Evolutionary conservation across 2,888 invertebrate genomes (phyloP).

Genomic region (Acrocyrtus sp.): DNA sequence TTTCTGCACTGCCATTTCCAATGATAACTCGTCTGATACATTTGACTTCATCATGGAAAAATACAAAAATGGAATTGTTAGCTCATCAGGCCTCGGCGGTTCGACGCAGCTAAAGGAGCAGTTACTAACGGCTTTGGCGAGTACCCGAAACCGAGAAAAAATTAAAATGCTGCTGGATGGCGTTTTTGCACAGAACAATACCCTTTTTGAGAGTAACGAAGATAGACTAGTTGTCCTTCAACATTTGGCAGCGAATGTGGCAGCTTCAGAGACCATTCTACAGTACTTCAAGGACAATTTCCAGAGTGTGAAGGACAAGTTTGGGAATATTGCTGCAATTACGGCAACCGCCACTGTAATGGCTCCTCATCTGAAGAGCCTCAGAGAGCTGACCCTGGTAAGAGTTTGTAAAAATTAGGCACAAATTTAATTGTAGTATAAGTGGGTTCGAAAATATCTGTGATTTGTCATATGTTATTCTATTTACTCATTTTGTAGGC

Average conservation of each 20-base stretch:
- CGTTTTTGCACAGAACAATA: background rate
- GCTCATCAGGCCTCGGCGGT: background rate
- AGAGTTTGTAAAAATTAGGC: background rate
- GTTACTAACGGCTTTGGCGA: constrained; percentile 13
- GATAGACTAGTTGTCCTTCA: constrained; percentile 17
- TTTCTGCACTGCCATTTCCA: too few species aligned
- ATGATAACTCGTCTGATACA: too few species aligned
- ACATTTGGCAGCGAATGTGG: constrained; percentile 13
- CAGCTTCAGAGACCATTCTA: constrained; percentile 16
- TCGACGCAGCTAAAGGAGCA: constrained; percentile 1
- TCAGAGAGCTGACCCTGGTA: constrained; percentile 28
- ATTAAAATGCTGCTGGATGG: constrained; percentile 20
- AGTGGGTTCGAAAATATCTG: background rate
- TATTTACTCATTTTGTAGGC: constrained; percentile 8
- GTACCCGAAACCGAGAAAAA: constrained; percentile 6
- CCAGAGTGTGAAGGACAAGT: constrained; percentile 6
- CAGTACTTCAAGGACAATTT: constrained; percentile 26
- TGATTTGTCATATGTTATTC: background rate
- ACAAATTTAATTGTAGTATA: constrained; percentile 6
- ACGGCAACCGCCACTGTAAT: constrained; percentile 11
- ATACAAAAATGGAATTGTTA: constrained; percentile 13
- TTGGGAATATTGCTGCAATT: constrained; percentile 19
- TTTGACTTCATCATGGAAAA: constrained; percentile 19
- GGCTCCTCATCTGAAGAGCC: constrained; percentile 25
- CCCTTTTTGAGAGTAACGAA: background rate